Conservation (phyloP, 2,888 invertebrate species). For the Perizoma flavofasciatum region DNA sequence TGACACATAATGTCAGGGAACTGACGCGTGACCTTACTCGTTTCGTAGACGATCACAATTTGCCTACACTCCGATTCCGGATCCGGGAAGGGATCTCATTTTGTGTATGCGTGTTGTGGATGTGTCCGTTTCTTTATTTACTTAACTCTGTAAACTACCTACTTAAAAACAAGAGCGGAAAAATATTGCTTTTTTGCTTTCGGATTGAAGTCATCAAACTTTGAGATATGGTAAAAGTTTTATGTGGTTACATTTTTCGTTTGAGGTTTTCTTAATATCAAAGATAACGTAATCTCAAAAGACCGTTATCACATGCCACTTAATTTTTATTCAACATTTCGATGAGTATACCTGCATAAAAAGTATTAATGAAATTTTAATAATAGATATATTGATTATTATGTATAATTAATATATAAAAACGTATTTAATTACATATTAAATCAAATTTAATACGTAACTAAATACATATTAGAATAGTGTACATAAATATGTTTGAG, state of each 20-base stretch:
- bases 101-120: conserved; percentile 59
- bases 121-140: conserved; percentile 60
- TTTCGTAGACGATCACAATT: conserved; percentile 73
- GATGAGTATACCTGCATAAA: no score
- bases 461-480: no score
- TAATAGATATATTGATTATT: no score
- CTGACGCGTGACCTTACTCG: conserved; percentile 73
- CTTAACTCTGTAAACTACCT: conserved; percentile 52
- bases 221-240: conserved; percentile 44
- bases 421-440: no score
- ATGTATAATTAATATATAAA: no score
- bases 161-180: conserved; percentile 46
- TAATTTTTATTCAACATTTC: no score
- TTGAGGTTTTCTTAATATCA: conserved; percentile 29
- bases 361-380: no score
- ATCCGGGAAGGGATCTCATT: conserved; percentile 54
- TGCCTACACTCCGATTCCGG: conserved; percentile 60
- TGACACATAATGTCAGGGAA: conserved; percentile 79
- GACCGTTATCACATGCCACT: no score
- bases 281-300: background rate
- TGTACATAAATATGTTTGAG: background rate
- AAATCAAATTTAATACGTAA: no score
- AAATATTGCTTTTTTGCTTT: conserved; percentile 45
- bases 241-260: conserved; percentile 45
- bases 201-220: conserved; percentile 45